A percentile compares a stretch with the other conserved stretches of the same genome.
Conservation (phyloP, 1,140 invertebrate genomes). For the Pseudomyrmex concolor region DNA sequence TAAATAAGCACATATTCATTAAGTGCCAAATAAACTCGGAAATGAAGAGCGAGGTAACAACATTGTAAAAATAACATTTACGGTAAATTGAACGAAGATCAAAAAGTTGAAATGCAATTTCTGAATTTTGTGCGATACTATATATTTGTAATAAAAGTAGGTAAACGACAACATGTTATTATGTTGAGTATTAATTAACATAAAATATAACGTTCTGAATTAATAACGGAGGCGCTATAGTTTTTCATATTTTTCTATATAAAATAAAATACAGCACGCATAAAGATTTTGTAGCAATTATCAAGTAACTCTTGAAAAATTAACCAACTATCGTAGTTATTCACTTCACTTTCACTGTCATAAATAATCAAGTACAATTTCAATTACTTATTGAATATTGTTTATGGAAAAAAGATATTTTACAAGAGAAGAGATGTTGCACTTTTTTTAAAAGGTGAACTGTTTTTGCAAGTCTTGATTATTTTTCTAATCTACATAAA, state of each 20-base stretch:
- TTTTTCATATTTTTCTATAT: neutral
- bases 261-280: neutral
- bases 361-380: neutral
- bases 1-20: slow-evolving; percentile 22
- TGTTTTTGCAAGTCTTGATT: too few relatives aligned
- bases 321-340: neutral
- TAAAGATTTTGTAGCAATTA: slow-evolving; percentile 17
- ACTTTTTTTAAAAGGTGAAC: too few relatives aligned
- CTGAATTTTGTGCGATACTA: neutral
- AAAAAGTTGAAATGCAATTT: neutral
- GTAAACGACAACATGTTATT: too few relatives aligned
- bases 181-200: too few relatives aligned
- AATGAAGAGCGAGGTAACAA: slow-evolving; percentile 2
- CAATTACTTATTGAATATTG: neutral
- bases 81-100: slow-evolving; percentile 21
- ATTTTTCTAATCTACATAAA: too few relatives aligned
- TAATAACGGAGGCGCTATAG: too few relatives aligned
- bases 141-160: slow-evolving; percentile 15
- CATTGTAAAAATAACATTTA: neutral
- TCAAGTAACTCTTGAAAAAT: neutral
- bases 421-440: too few relatives aligned
- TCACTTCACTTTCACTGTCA: neutral
- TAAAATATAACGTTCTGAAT: too few relatives aligned
- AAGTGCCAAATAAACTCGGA: neutral
- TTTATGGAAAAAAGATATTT: too few relatives aligned